Evolutionary conservation across 2,113 vertebrate species (phyloP), one percentile per base, ranked within the genome.

Genomic region (Entosphenus tridentatus): DNA sequence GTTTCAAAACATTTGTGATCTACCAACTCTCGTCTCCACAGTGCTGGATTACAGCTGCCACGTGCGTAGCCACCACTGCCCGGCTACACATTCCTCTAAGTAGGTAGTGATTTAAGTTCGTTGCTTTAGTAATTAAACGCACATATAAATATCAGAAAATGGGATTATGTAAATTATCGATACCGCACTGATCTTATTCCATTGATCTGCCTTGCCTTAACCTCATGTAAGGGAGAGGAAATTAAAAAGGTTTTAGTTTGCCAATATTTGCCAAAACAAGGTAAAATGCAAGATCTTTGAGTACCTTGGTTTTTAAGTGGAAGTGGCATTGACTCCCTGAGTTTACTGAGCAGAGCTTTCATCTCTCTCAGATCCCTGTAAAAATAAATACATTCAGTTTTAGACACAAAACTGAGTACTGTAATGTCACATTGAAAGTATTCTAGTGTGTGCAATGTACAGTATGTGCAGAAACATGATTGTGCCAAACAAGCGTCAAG

Each of bases 281-380:
- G 76, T 39, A 39, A 39, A 39, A 39, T 39, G 39, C 5, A 39
- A 39, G 39, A 39, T 39, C 39, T 39, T 74, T 74, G 76, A 79
- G 71, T 78, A 91, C 91, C 91, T 91, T 96, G 89, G 80, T 95
- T 96, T 84, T 96, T 96, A 82, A 96, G 70, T 79, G 91, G 90
- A 83, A 95, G 88, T 88, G 91, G 91, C 91, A 96, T 95, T 75
- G 90, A 90, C 82, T 96, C 91, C 90, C 90, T 96, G 87, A 96
- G 90, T 95, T 96, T 95, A 81, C 87, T 96, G 81, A 96, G 82
- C 82, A 96, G 88, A 75, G 95, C 95, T 85, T 96, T 96, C 89
- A 96, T 96, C 81, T 95, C 91, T 78, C 83, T 82, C 85, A 95
- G 90, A 75, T 96, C 89, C 78, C 91, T 96, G 79, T 72, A 75